Evolutionary conservation across 1,140 invertebrate genomes (phyloP), one percentile per base, ranked within the genome.

Genomic region (Aphaenogaster ashmeadi): DNA sequence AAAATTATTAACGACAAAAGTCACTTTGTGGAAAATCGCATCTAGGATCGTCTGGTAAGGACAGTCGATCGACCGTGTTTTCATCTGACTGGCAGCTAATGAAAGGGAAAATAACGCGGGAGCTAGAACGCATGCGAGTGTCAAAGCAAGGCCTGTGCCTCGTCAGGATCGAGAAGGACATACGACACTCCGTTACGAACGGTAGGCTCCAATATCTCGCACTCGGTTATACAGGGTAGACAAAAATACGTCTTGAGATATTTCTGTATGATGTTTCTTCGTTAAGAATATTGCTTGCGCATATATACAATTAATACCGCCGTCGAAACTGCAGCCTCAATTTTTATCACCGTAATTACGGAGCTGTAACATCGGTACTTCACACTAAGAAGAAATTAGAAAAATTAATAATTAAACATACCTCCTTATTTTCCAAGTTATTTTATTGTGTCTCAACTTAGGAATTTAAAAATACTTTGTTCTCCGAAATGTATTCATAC

Each of bases 61-160:
- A 18, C 38, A 52, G n/a, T 54, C 36, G 47, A 75, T 79, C 58
- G 54, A 50, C 18, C 2, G 52, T 27, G 38, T 66, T 87, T 80
- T 81, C 41, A 50, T 38, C 38, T n/a, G 41, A 66, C 36, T 41
- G 66, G 56, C 80, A 58, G 71, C 64, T 90, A 88, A 88, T 83
- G 81, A 91, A 86, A 90, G 71, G 52, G 71, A 88, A 91, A 88
- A 88, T 88, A 89, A 88, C 36, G 60, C 47, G 52, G 44, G 41
- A 66, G 83, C 3, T 60, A 60, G 72, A 56, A 86, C 36, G 69
- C 21, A 27, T 74, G 27, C 58, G 62, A 78, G 64, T 91, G 89
- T 91, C 89, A 90, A 88, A 88, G 47, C 69, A 69, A 87, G 44
- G 87, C n/a, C 78, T 90, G 90, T 33, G 72, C 38, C 72, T 90